Evolutionary conservation across 1,140 invertebrate species (phyloP), one percentile per base, ranked within the genome.

Genomic region (Akabosia matsudoensis): DNA sequence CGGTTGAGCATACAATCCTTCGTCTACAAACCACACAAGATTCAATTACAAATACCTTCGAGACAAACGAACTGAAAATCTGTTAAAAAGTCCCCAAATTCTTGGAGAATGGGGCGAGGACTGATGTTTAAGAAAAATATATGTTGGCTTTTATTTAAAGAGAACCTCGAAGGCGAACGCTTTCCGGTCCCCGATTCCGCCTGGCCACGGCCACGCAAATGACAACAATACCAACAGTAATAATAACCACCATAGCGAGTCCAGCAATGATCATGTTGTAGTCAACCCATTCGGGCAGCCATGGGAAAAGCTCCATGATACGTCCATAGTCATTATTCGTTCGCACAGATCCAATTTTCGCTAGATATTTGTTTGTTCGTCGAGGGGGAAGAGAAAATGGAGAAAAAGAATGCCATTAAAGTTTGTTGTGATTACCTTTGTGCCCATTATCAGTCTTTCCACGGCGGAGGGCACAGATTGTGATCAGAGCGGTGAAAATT

Each of bases 401-500:
- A 7, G 34, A 85, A 82, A 71, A 64, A 74, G 33, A 83, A 74
- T 82, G 72, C 74, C 77, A 79, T 80, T 75, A 74, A 81, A 34
- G 80, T 67, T 77, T 82, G 82, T 74, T 72, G 81, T 75, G 84
- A 82, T 87, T 87, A 94, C 93, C 93, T 94, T 95, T 95, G 80
- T 91, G 88, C 82, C 90, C 90, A 83, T 91, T 89, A 76, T 82
- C 80, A 85, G 91, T 88, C 85, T 92, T 92, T 81, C 92, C 92
- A 82, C 90, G 79, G 34, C 79, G 90, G 76, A 95, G 89, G 82
- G 94, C 92, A 88, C 93, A 95, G 83, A 95, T 92, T 84, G 97
- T 92, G 84, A 95, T 92, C 83, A 96, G 92, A 80, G 93, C 92
- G 85, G 95, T 90, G 83, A 96, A 93, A 86, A 96, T 93, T 85